Conservation (phyloP, 2,888 invertebrate genomes). For the Cyclophora albipunctata region DNA sequence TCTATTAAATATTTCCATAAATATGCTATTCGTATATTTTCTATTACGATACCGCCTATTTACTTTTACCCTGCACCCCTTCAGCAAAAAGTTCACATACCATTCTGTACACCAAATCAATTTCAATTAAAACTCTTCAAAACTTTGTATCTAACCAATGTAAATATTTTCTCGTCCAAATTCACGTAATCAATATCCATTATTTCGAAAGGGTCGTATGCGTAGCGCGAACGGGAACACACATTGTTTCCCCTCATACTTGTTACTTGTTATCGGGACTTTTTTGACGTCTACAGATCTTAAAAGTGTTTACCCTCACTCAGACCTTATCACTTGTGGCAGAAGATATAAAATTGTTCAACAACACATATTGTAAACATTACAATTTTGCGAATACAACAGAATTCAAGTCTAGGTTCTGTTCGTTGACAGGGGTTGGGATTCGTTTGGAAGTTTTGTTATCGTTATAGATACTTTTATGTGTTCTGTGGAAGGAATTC, state of each 20-base stretch:
- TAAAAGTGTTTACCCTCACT: slow-evolving; percentile 47
- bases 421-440: too few species aligned
- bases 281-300: slow-evolving; percentile 67
- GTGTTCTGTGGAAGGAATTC: too few species aligned
- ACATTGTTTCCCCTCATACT: slow-evolving; percentile 61
- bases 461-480: too few species aligned
- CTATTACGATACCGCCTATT: too few species aligned
- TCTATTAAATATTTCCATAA: too few species aligned
- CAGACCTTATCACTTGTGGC: slow-evolving; percentile 1
- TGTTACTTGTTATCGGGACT: slow-evolving; percentile 54
- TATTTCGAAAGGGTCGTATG: slow-evolving; percentile 25
- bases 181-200: slow-evolving; percentile 38
- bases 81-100: slow-evolving; percentile 3
- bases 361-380: slow-evolving; percentile 5
- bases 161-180: slow-evolving; percentile 25
- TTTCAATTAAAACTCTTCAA: slow-evolving; percentile 20
- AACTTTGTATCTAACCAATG: slow-evolving; percentile 15
- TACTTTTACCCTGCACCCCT: too few species aligned
- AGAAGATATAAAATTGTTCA: background rate
- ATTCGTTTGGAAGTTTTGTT: too few species aligned
- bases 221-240: slow-evolving; percentile 46
- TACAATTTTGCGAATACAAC: slow-evolving; percentile 15
- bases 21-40: too few species aligned
- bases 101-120: slow-evolving; percentile 11
- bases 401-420: too few species aligned